Base-by-base conservation (phyloP, 2,888 invertebrate species). In the Hemistola chrysoprasaria region DNA sequence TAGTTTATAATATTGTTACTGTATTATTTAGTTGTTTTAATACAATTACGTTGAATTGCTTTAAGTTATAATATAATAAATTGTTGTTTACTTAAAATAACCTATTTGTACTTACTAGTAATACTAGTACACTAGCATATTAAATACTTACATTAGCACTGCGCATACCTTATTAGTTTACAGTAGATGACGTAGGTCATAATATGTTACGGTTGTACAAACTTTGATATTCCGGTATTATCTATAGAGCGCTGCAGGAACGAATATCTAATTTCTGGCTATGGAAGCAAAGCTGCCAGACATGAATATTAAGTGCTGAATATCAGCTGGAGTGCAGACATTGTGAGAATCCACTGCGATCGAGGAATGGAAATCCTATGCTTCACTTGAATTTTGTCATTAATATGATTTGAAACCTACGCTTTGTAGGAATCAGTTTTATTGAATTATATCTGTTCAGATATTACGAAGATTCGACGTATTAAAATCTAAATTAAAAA, bases 251-350 rank as follows among this genome's bases (percentile, higher is more conserved):
- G n/a, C n/a, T n/a, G n/a, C 62, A 72, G 65, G 54, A 74, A 66
- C 65, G 73, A 76, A 77, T 78, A 77, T 66, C 71, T 73, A 78
- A 75, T 77, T 73, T 77, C 71, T 70, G 62, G 61, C 61, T 65
- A 67, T 71, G 73, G 71, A 76, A 79, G 71, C 67, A 74, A 68
- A 71, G 64, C 67, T 78, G 59, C 62, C 59, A 71, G 73, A 68
- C 66, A 74, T 78, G 81, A 82, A 82, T 82, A 82, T 81, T 81
- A 77, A 82, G 73, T 71, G 62, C 46, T 59, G 77, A 77, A 78
- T 81, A 78, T 77, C 74, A 67, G 65, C 65, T 53, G 55, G 62
- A 62, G 65, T 68, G 74, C 73, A 78, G 77, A 78, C 79, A 72
- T 72, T 73, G 73, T 72, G 76, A 73, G 76, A 77, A 77, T 76